These are phyloP conservation scores for Salminus brasiliensis DNA, from an alignment of 2,113 vertebrate species.

Conservation along the genomic window DNA sequence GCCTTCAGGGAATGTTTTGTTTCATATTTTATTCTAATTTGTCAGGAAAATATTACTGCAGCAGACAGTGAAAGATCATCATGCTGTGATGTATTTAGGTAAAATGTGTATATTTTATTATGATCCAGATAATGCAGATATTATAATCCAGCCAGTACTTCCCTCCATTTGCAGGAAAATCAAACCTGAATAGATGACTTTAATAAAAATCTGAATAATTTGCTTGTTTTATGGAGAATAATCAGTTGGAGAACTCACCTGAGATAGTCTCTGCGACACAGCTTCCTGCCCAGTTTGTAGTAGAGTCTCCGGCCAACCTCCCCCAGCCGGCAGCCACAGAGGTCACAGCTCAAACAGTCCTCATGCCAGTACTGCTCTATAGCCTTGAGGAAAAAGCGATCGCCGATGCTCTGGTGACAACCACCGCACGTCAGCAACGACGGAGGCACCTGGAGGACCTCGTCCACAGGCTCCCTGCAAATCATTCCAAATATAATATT, in stretches of 20 bases:
- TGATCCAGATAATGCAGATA: too few species aligned
- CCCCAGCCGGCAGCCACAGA: constrained; percentile 93
- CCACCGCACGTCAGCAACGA: constrained; percentile 95
- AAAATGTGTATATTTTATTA: too few species aligned
- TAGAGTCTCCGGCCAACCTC: constrained; percentile 95
- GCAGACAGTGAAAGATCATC: too few species aligned
- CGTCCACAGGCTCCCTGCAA: constrained; percentile 92
- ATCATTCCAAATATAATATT: background rate
- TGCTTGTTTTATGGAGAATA: too few species aligned
- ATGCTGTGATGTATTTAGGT: too few species aligned
- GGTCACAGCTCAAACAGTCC: constrained; percentile 97
- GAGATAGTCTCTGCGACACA: constrained; percentile 97
- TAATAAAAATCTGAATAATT: too few species aligned
- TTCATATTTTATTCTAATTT: background rate
- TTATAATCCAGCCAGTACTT: too few species aligned
- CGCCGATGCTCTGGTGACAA: constrained; percentile 97
- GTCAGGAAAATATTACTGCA: background rate
- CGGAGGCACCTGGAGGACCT: constrained; percentile 95
- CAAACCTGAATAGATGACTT: too few species aligned
- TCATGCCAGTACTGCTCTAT: constrained; percentile 99
- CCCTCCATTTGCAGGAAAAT: too few species aligned
- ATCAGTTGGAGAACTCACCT: too few species aligned
- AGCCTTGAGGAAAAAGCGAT: constrained; percentile 98
- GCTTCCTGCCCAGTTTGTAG: constrained; percentile 95
- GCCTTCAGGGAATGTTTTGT: too few species aligned